phyloP scores from a whole-genome alignment of 2,113 vertebrate genomes.

The Passerina amoena region DNA sequence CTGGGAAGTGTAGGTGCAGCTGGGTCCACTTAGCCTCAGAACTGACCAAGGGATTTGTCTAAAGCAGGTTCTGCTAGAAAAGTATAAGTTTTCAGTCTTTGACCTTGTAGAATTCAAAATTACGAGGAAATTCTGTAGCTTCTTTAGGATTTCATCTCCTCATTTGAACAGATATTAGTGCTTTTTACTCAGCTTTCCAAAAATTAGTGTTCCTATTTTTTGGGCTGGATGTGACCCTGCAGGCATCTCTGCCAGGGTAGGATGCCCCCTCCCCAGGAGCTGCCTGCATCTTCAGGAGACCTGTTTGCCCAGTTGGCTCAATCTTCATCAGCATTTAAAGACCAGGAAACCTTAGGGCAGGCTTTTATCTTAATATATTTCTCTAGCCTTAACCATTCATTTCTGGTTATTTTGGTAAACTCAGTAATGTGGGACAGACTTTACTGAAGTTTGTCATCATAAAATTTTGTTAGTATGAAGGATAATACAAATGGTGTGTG shows the following conservation, averaged over 20 bases:
- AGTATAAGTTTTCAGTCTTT: neutral
- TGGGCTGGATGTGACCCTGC: neutral
- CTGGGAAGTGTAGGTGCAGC: neutral
- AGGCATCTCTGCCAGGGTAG: neutral
- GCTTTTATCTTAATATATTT: neutral
- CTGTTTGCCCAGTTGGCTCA: neutral
- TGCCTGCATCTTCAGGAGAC: neutral
- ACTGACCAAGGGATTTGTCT: too few relatives aligned
- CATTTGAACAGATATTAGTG: neutral
- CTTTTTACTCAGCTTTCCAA: neutral
- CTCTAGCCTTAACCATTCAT: neutral
- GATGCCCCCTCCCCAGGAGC: neutral
- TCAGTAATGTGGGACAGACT: rapidly evolving
- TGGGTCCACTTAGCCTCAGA: neutral
- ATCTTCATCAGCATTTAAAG: neutral
- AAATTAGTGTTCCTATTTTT: neutral
- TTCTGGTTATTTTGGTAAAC: neutral
- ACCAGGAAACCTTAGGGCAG: neutral
- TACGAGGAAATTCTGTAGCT: neutral
- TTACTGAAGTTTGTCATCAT: neutral
- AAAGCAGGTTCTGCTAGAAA: neutral
- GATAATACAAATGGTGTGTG: neutral
- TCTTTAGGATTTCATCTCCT: neutral
- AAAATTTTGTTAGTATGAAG: neutral
- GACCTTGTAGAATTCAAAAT: neutral